Conservation (phyloP, 2,113 vertebrate genomes). For the Dromas ardeola region DNA sequence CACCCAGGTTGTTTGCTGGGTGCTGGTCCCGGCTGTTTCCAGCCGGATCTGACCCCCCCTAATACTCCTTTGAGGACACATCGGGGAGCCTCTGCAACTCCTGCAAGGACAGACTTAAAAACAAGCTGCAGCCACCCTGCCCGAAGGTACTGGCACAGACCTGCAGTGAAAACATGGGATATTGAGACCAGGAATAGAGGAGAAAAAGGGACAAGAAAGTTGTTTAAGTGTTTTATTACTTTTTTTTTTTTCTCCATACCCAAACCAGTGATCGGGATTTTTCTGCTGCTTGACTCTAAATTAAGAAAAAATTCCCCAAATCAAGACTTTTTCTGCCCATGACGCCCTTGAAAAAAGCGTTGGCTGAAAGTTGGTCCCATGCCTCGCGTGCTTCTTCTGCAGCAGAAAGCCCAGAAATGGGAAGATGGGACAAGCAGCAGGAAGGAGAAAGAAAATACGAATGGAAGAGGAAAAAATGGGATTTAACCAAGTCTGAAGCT, state of each 20-base stretch:
- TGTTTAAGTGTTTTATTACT: not conserved
- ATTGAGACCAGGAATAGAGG: not conserved
- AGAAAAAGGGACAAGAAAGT: not conserved
- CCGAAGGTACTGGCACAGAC: not conserved
- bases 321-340: accelerated
- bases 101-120: not conserved
- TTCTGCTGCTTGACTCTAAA: not conserved
- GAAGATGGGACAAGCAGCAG: not conserved
- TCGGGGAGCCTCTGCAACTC: too few relatives aligned
- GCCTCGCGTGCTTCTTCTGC: not conserved
- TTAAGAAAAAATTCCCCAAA: not conserved
- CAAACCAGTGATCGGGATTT: not conserved
- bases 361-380: accelerated
- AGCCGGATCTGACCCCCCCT: not conserved
- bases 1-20: not conserved
- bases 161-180: not conserved
- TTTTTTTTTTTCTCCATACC: not conserved
- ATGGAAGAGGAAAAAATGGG: not conserved
- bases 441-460: not conserved
- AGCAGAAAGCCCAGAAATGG: not conserved
- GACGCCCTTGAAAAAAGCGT: not conserved
- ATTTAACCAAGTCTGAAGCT: not conserved
- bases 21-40: not conserved
- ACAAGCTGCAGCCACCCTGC: not conserved
- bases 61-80: too few relatives aligned